phyloP scores from a whole-genome alignment of 1,140 invertebrate genomes.

The Pteromalus puparum region DNA sequence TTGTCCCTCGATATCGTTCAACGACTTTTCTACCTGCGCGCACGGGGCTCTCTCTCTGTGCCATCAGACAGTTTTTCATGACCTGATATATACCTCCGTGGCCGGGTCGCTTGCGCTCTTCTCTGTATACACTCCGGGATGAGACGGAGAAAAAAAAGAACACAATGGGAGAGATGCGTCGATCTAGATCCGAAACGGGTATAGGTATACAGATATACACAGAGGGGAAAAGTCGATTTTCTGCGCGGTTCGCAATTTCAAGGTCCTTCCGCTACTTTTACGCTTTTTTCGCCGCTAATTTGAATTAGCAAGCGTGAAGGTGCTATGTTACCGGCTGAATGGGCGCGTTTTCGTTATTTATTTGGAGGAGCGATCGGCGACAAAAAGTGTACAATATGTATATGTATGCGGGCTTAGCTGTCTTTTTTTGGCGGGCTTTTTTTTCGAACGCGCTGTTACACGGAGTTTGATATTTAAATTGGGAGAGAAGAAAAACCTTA shows the following conservation, averaged over 20 bases:
- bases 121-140: background rate
- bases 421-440: background rate
- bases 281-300: background rate
- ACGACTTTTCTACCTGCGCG: conserved; percentile 68
- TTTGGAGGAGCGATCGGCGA: background rate
- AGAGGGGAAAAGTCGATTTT: conserved; percentile 42
- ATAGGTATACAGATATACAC: conserved; percentile 50
- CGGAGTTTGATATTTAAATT: conserved; percentile 29
- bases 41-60: background rate
- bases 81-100: background rate
- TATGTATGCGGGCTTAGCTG: background rate
- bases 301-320: conserved; percentile 2
- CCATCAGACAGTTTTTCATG: background rate
- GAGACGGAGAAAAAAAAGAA: background rate
- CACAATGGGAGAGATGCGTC: conserved; percentile 1
- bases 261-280: conserved; percentile 20
- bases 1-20: conserved; percentile 62
- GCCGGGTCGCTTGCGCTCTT: too few species aligned
- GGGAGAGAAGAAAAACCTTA: background rate
- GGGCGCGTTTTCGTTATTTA: background rate
- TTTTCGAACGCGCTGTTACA: background rate
- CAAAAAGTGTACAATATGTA: background rate
- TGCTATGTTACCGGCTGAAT: background rate
- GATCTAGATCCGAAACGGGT: background rate
- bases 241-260: conserved; percentile 46